Evolutionary conservation across 2,113 vertebrate genomes (phyloP).

Genomic region (Trematomus loennbergii): DNA sequence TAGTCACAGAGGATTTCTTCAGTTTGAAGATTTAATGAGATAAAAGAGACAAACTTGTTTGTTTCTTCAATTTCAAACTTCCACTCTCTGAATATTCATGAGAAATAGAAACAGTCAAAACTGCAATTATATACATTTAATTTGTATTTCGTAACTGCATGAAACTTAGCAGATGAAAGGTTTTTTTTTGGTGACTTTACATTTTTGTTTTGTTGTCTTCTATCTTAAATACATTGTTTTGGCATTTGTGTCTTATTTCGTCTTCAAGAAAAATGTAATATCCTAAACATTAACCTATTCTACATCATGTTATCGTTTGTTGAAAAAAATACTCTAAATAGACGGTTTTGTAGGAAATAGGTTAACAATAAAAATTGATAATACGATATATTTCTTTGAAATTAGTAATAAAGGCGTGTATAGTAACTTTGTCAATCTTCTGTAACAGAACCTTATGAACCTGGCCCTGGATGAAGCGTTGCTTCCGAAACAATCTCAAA

Average conservation of each 20-base stretch:
- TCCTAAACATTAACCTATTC: neutral
- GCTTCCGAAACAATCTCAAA: slow-evolving; percentile 41
- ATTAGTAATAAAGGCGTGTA: neutral
- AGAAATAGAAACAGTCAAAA: neutral
- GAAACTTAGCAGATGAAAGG: neutral
- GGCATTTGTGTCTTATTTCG: neutral
- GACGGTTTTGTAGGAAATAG: neutral
- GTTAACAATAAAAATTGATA: neutral
- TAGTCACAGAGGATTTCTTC: neutral
- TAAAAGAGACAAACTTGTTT: slow-evolving; percentile 18
- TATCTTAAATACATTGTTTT: neutral
- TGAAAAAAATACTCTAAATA: neutral
- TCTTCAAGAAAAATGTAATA: neutral
- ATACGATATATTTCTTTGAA: neutral
- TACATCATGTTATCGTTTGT: neutral
- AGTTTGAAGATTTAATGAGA: slow-evolving; percentile 25
- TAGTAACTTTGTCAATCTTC: slow-evolving; percentile 33
- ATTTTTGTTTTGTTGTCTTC: too few species aligned
- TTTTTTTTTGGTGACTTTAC: neutral
- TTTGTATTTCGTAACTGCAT: neutral
- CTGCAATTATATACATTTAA: neutral
- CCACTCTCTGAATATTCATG: neutral
- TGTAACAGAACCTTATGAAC: slow-evolving; percentile 69
- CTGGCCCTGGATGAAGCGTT: slow-evolving; percentile 71
- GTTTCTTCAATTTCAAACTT: slow-evolving; percentile 9